A percentile compares a stretch with the other conserved stretches of the same genome.
Conservation (phyloP, 2,888 invertebrate genomes). For the Craniophora ligustri region DNA sequence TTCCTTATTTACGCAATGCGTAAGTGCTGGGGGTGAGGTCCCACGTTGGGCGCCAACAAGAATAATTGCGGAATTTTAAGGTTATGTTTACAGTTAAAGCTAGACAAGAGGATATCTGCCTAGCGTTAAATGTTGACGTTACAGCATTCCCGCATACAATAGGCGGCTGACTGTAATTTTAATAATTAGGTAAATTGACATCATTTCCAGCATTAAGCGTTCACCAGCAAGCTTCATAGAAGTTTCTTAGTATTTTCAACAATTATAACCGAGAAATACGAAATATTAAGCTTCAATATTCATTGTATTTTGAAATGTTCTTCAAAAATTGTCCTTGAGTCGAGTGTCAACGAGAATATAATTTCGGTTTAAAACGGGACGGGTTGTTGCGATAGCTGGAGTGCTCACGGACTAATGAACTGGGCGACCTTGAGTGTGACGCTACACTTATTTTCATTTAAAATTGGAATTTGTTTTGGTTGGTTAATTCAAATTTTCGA, state of each 20-base stretch:
- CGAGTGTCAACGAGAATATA: slow-evolving; percentile 16
- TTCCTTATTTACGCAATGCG: slow-evolving; percentile 59
- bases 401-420: slow-evolving; percentile 6
- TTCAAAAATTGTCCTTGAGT: slow-evolving; percentile 11
- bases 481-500: neutral
- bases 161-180: too few relatives aligned
- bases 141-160: too few relatives aligned
- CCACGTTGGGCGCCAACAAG: slow-evolving; percentile 44
- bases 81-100: too few relatives aligned
- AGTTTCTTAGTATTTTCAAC: neutral
- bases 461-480: neutral
- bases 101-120: too few relatives aligned
- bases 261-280: neutral
- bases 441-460: neutral
- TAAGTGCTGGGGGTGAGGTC: slow-evolving; percentile 27
- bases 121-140: too few relatives aligned
- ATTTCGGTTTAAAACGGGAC: slow-evolving; percentile 17
- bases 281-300: slow-evolving; percentile 9
- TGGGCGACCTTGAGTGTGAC: slow-evolving; percentile 1
- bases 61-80: slow-evolving; percentile 8
- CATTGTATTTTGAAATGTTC: slow-evolving; percentile 35
- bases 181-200: neutral
- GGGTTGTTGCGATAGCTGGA: neutral
- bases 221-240: neutral
- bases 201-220: neutral